These are phyloP conservation scores for Catocala sponsa DNA, from an alignment of 2,888 invertebrate species.

Conservation along the genomic window DNA sequence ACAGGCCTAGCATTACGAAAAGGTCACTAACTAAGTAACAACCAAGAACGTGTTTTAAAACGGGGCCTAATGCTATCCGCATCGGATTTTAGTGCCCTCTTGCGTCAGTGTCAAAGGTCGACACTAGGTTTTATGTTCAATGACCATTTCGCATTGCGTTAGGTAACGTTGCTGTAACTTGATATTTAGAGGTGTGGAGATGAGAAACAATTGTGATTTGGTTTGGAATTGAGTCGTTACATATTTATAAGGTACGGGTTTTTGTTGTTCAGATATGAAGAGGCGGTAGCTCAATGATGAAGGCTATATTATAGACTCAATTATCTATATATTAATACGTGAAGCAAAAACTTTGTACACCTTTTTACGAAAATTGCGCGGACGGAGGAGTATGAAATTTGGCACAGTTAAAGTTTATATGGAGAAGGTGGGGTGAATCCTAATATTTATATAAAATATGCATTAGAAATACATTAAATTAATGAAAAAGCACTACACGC, in stretches of 20 bases:
- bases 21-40: conserved; percentile 50
- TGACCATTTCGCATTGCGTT: conserved; percentile 60
- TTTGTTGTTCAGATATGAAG: too few species aligned
- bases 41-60: conserved; percentile 53
- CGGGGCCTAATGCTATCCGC: conserved; percentile 44
- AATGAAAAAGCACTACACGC: too few species aligned
- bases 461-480: too few species aligned
- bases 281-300: too few species aligned
- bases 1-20: conserved; percentile 37
- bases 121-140: conserved; percentile 60
- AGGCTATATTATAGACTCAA: too few species aligned
- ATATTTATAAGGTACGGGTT: background rate
- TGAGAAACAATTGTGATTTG: conserved; percentile 6
- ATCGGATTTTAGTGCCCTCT: conserved; percentile 47
- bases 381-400: too few species aligned
- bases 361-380: too few species aligned
- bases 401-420: too few species aligned
- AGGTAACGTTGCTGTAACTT: conserved; percentile 43
- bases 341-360: too few species aligned
- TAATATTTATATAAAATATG: too few species aligned
- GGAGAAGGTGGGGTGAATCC: too few species aligned
- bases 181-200: conserved; percentile 43
- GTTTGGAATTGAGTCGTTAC: background rate
- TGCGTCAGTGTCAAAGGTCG: conserved; percentile 58
- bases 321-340: too few species aligned